Evolutionary conservation across 2,888 invertebrate genomes (phyloP).

Genomic region (Andrena dorsata): DNA sequence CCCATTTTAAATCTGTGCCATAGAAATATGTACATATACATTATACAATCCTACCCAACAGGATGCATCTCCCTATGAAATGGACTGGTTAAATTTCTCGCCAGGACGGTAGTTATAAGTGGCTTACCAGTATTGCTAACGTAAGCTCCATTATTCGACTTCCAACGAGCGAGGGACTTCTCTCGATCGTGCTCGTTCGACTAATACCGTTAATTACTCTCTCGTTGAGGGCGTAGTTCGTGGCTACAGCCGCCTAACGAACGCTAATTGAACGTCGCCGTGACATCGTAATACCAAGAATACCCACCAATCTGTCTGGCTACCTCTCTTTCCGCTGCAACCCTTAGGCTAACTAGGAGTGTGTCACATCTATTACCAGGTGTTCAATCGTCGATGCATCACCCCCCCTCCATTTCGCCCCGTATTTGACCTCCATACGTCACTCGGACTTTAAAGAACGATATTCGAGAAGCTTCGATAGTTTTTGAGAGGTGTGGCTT

Average conservation of each 20-base stretch:
- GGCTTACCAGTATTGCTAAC: constrained; percentile 52
- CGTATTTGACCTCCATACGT: too few relatives aligned
- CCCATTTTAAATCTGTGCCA: too few relatives aligned
- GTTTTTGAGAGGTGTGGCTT: too few relatives aligned
- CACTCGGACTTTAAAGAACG: too few relatives aligned
- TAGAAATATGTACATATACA: too few relatives aligned
- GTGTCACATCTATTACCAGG: constrained; percentile 11
- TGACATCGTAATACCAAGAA: constrained; percentile 72
- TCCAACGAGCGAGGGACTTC: constrained; percentile 43
- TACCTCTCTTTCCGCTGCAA: constrained; percentile 34
- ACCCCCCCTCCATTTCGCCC: background rate
- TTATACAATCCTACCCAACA: too few relatives aligned
- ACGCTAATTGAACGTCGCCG: constrained; percentile 75
- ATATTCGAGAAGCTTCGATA: too few relatives aligned
- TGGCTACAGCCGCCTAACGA: constrained; percentile 73
- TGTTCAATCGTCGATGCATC: constrained; percentile 20
- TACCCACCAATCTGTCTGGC: constrained; percentile 67
- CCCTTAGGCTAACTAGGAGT: constrained; percentile 4
- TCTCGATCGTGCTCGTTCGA: constrained; percentile 64
- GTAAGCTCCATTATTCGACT: constrained; percentile 75
- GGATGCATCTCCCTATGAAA: background rate
- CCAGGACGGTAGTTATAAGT: constrained; percentile 50
- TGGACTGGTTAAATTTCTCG: constrained; percentile 23
- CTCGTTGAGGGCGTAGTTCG: constrained; percentile 66
- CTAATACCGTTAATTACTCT: constrained; percentile 79